Conservation (phyloP, 2,797 vertebrate genomes). For the Hylomyscus alleni region DNA sequence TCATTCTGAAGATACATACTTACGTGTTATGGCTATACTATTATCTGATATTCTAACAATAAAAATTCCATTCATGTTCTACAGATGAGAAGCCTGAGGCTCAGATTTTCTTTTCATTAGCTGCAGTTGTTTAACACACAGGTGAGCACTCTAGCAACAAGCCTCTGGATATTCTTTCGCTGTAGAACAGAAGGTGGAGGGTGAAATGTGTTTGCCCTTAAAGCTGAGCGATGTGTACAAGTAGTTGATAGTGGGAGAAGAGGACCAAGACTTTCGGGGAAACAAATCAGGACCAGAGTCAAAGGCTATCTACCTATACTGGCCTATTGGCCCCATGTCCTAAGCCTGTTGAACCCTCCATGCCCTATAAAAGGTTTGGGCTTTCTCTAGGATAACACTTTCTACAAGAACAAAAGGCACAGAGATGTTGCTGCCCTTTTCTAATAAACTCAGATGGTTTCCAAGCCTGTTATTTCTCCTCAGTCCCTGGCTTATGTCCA, state of each 20-base stretch:
- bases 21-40: neutral
- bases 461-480: neutral
- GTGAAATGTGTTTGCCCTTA: neutral
- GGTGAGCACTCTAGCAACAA: no score
- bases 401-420: neutral
- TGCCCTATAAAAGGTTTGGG: neutral
- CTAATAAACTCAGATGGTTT: neutral
- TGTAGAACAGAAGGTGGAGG: no score
- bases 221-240: neutral
- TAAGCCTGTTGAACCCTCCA: neutral
- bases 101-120: neutral
- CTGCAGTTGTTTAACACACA: neutral
- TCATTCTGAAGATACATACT: neutral
- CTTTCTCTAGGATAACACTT: neutral
- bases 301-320: neutral
- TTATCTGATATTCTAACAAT: conserved; percentile 7
- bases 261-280: neutral
- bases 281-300: neutral
- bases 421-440: neutral
- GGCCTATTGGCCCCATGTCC: neutral
- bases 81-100: neutral
- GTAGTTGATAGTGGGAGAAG: neutral
- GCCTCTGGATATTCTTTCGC: neutral
- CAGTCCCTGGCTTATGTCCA: neutral
- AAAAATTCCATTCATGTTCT: neutral